phyloP scores from a whole-genome alignment of 1,140 invertebrate species.

The Hyles vespertilio region DNA sequence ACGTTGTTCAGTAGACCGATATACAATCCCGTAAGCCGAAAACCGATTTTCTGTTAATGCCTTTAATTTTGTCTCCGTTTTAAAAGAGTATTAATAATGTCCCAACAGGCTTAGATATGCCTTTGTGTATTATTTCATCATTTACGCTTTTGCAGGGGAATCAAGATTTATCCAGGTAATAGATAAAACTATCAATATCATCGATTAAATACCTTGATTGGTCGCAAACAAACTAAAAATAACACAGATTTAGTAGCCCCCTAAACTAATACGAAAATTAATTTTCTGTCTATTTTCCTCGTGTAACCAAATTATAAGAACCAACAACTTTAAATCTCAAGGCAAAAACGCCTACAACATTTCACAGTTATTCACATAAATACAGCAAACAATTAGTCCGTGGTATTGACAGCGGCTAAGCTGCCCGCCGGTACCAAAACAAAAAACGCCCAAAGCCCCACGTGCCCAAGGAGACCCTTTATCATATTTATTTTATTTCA shows the following conservation, averaged over 20 bases:
- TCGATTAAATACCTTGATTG: no score
- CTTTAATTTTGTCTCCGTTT: conserved; percentile 10
- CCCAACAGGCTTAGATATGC: no score
- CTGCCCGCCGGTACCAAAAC: conserved; percentile 3
- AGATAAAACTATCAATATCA: no score
- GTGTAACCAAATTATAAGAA: background rate
- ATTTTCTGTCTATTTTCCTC: background rate
- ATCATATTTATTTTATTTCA: conserved; percentile 75
- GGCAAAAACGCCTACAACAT: background rate
- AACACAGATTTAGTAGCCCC: no score
- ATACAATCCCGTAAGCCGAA: conserved; percentile 35
- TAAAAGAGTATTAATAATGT: no score
- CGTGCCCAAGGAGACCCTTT: conserved; percentile 53
- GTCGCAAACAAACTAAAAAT: no score
- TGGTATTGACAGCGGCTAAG: conserved; percentile 35
- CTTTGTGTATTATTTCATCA: no score
- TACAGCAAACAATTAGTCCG: conserved; percentile 22
- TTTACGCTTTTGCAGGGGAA: no score
- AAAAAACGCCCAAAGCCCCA: conserved; percentile 36
- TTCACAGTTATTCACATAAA: background rate
- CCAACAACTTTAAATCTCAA: background rate
- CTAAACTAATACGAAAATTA: no score
- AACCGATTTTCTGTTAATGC: conserved; percentile 41
- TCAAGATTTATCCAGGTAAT: no score
- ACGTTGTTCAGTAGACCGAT: conserved; percentile 39